These are phyloP conservation scores for Meles meles DNA, from an alignment of 2,113 vertebrate genomes.

Conservation along the genomic window DNA sequence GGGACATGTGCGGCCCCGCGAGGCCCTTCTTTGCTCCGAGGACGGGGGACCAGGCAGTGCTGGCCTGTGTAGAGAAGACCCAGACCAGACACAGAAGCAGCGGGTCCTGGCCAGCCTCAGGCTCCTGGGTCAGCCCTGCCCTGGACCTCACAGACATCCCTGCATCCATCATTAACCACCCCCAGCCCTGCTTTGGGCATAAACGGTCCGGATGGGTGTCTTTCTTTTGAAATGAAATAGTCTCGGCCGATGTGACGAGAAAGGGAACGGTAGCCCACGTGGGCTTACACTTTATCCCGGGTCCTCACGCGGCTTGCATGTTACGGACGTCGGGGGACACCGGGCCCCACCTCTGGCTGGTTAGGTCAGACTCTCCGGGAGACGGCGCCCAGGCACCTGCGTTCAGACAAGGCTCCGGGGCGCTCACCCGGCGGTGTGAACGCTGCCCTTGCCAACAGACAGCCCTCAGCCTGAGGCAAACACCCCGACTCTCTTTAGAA, in stretches of 20 bases:
- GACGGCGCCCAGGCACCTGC: no score
- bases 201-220: background rate
- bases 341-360: background rate
- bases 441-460: background rate
- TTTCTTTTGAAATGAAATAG: background rate
- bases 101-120: fast-evolving
- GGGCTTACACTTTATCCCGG: background rate
- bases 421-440: background rate
- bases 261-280: background rate
- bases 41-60: background rate
- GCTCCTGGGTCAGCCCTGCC: background rate
- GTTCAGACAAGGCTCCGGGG: background rate
- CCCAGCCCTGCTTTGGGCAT: no score
- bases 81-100: background rate
- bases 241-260: background rate
- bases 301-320: fast-evolving
- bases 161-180: fast-evolving
- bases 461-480: background rate
- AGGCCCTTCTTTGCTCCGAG: background rate
- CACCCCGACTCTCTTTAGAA: background rate
- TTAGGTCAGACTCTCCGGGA: background rate
- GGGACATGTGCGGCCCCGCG: fast-evolving
- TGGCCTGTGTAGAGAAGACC: no score
- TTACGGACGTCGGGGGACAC: no score
- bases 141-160: background rate